Percentiles rank a stretch among this genome's conserved stretches.
Evolutionary conservation across 30 jellyfish, hydroid and myxozoan species (phyloP).

Genomic region (Chironex yamaguchii): DNA sequence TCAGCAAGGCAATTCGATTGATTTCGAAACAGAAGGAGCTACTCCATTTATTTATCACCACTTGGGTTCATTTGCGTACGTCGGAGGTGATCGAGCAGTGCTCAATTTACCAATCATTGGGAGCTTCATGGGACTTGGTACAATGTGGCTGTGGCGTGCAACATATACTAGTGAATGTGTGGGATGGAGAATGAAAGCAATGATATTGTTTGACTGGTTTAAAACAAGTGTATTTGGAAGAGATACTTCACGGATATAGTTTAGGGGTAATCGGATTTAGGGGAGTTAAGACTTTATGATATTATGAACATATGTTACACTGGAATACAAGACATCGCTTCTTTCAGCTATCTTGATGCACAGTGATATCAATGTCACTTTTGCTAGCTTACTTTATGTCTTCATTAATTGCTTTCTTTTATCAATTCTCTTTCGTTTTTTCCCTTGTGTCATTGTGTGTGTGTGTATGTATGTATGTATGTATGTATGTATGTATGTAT

Average conservation of each 20-base stretch:
- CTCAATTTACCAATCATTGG: slow-evolving; percentile 87
- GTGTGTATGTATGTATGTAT: too few relatives aligned
- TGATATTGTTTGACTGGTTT: slow-evolving; percentile 89
- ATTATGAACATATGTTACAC: too few relatives aligned
- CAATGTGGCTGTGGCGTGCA: slow-evolving; percentile 97
- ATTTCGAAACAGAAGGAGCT: slow-evolving; percentile 4
- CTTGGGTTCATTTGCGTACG: slow-evolving; percentile 91
- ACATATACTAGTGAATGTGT: slow-evolving; percentile 91
- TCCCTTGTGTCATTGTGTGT: too few relatives aligned
- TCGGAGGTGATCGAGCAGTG: slow-evolving; percentile 93
- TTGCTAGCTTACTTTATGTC: too few relatives aligned
- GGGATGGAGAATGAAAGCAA: slow-evolving; percentile 86
- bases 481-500: too few relatives aligned
- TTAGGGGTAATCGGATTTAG: too few relatives aligned
- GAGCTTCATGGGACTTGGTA: slow-evolving; percentile 75
- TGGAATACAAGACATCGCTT: too few relatives aligned
- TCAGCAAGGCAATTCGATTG: slow-evolving; percentile 16
- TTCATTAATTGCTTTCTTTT: too few relatives aligned
- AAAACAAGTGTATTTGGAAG: slow-evolving; percentile 90
- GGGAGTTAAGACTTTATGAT: too few relatives aligned
- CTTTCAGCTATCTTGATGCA: too few relatives aligned
- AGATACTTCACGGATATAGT: slow-evolving; percentile 82
- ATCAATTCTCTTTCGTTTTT: too few relatives aligned
- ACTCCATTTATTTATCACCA: slow-evolving; percentile 83
- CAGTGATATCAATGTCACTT: too few relatives aligned